phyloP scores from a whole-genome alignment of 64 coral and sea anemone genomes.

The Porites lutea region DNA sequence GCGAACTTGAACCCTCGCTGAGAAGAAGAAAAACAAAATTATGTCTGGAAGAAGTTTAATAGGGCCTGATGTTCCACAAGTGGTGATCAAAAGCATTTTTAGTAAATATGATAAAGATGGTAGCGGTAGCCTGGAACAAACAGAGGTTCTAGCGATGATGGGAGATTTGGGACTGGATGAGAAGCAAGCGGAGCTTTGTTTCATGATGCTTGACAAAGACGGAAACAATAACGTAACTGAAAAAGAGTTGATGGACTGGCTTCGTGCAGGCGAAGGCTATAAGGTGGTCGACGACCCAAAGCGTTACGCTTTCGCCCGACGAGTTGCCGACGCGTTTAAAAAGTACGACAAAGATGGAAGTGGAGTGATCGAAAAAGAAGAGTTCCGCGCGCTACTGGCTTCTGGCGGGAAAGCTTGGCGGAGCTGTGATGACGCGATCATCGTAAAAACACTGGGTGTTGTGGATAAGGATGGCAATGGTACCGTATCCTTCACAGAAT shows the following conservation, averaged over 20 bases:
- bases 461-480: constrained; percentile 34
- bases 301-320: constrained; percentile 33
- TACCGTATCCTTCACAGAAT: constrained; percentile 11
- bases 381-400: constrained; percentile 10
- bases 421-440: neutral
- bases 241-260: neutral
- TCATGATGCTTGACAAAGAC: constrained; percentile 31
- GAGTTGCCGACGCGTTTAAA: neutral
- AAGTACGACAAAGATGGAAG: neutral
- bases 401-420: constrained; percentile 3
- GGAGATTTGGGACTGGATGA: constrained; percentile 13
- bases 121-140: neutral
- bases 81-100: constrained; percentile 29
- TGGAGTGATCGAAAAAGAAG: constrained; percentile 1
- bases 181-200: constrained; percentile 22
- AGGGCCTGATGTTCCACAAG: constrained; percentile 5
- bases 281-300: constrained; percentile 6
- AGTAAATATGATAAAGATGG: constrained; percentile 6
- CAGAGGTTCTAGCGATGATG: constrained; percentile 19
- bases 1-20: too few relatives aligned
- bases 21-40: neutral
- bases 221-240: neutral
- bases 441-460: neutral
- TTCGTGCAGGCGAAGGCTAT: neutral
- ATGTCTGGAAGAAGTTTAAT: constrained; percentile 33